These are phyloP conservation scores for Hesperophylax magnus DNA, from an alignment of 1,140 invertebrate genomes.

Conservation along the genomic window DNA sequence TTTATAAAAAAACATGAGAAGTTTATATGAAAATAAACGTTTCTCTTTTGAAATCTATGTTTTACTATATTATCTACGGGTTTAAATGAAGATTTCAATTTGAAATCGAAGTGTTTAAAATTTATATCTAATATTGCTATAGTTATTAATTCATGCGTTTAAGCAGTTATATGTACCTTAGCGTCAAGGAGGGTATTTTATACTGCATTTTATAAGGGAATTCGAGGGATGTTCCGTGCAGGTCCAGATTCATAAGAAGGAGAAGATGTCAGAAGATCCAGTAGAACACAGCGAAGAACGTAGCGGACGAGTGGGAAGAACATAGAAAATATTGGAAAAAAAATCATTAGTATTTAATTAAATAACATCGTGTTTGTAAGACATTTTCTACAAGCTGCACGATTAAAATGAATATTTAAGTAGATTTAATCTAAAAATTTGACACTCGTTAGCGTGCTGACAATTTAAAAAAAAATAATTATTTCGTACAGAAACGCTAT, in stretches of 20 bases:
- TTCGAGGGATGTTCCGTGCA: neutral
- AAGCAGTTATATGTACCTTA: constrained; percentile 24
- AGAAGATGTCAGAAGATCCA: neutral
- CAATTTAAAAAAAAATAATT: no score
- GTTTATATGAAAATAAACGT: no score
- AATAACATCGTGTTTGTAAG: neutral
- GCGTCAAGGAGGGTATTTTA: constrained; percentile 17
- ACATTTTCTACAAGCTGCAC: no score
- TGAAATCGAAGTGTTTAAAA: no score
- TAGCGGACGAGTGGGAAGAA: constrained; percentile 3
- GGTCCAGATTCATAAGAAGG: neutral
- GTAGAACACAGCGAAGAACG: neutral
- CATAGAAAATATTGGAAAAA: constrained; percentile 29
- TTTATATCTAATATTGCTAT: neutral
- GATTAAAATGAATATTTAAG: no score
- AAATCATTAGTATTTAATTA: neutral
- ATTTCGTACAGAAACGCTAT: no score
- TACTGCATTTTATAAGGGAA: constrained; percentile 6
- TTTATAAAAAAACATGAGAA: no score
- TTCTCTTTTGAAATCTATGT: no score
- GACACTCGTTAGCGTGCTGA: no score
- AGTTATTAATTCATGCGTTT: constrained; percentile 5
- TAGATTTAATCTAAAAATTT: no score
- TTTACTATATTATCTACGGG: no score
- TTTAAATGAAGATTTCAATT: no score